Evolutionary conservation across 2,888 invertebrate species (phyloP).

Genomic region (Toxonevra muliebris): DNA sequence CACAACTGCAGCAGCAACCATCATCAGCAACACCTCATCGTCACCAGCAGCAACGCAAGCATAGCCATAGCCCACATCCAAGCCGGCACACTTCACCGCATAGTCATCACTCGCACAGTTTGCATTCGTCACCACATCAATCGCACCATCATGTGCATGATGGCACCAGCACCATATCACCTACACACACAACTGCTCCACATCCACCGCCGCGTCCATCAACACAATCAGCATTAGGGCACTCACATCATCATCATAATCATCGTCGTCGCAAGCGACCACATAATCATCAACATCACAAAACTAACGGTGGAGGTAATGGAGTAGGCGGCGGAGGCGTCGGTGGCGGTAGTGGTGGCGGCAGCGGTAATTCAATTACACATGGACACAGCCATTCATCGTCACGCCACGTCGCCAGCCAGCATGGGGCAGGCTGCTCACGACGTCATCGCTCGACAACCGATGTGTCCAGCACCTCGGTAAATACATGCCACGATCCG

Average conservation of each 20-base stretch:
- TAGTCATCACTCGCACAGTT: conserved; percentile 52
- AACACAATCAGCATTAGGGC: conserved; percentile 41
- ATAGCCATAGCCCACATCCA: conserved; percentile 49
- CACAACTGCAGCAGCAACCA: conserved; percentile 37
- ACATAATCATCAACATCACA: conserved; percentile 42
- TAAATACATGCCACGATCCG: conserved; percentile 59
- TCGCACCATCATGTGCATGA: conserved; percentile 49
- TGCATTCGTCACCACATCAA: conserved; percentile 52
- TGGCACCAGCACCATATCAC: conserved; percentile 35
- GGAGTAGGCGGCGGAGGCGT: conserved; percentile 46
- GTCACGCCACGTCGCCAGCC: conserved; percentile 17
- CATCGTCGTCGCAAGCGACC: conserved; percentile 42
- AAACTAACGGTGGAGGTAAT: conserved; percentile 47
- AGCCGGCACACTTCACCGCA: conserved; percentile 58
- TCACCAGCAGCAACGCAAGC: conserved; percentile 50
- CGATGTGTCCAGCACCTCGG: conserved; percentile 59
- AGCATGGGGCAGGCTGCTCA: conserved; percentile 45
- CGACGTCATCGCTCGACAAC: conserved; percentile 63
- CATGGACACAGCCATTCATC: conserved; percentile 39
- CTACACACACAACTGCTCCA: conserved; percentile 22
- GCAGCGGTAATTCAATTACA: conserved; percentile 48
- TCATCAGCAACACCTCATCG: conserved; percentile 46
- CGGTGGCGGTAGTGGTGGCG: conserved; percentile 46
- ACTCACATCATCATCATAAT: conserved; percentile 39
- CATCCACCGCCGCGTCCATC: conserved; percentile 27